Evolutionary conservation across 2,797 vertebrate genomes (phyloP), one percentile per base, ranked within the genome.

Genomic region (Tarsius wallacei): DNA sequence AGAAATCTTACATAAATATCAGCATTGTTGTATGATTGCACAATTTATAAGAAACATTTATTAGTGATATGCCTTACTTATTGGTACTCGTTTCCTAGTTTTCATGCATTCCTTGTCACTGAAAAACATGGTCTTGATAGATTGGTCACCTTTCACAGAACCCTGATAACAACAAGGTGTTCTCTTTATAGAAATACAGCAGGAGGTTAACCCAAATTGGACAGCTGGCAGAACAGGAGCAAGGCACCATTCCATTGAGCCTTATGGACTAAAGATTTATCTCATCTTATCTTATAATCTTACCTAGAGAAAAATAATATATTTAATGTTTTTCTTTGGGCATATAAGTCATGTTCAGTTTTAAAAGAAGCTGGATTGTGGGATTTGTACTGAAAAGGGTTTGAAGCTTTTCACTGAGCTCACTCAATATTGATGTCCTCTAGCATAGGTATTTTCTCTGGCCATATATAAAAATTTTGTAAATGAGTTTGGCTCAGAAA

Each of bases 131-230:
- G 24, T 73, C 47, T 85, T 31, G 73, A 64, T 77, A 78, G 24
- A 49, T 57, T 61, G 93, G 59, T 96, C 74, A 83, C 24, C 36
- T 91, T 91, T 83, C 74, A 87, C 21, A 28, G 71, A 10, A 53
- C 36, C 53, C 78, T 90, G 21, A 61, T 73, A 96, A 78, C 42
- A 77, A 96, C 42, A 77, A 96, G 88, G 28, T 86, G 31, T 90
- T 94, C 57, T 90, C 80, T n/a, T 93, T 68, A 87, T 92, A 84
- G 81, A 82, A 78, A 82, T 97, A 51, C 36, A 68, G 61, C 85
- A 59, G 55, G 63, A 81, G 51, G 36, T 77, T 94, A 68, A 24
- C 74, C n/a, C 53, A 74, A 87, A 94, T 53, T 92, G 47, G 71
- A 90, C 82, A 78, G 33, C n/a, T 76, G 85, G 51, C 36, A 55